phyloP scores from a whole-genome alignment of 2,797 vertebrate genomes.

The Sebastes matsubarae region DNA sequence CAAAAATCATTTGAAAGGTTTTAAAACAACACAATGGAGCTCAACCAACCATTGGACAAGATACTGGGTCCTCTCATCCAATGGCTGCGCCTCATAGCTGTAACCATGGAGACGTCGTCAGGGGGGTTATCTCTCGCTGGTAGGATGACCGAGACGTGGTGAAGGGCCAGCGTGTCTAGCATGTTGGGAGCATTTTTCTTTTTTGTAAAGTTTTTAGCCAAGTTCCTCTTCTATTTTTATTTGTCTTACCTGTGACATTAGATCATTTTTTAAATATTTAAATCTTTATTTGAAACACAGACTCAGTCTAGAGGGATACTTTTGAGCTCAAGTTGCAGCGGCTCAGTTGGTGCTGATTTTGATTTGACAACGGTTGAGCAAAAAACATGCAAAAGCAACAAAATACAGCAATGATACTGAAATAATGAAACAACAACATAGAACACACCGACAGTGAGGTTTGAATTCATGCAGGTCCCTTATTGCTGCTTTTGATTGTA shows the following conservation, averaged over 20 bases:
- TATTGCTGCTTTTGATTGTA: conserved; percentile 87
- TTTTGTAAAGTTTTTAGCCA: neutral
- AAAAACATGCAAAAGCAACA: conserved; percentile 66
- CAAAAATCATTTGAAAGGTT: conserved; percentile 7
- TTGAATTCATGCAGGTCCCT: conserved; percentile 87
- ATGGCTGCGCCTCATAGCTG: conserved; percentile 56
- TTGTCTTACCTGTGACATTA: neutral
- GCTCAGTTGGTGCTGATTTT: conserved; percentile 79
- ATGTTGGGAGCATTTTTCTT: neutral
- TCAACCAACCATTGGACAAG: conserved; percentile 72
- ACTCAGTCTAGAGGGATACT: neutral
- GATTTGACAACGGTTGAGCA: conserved; percentile 82
- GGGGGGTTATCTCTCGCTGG: conserved; percentile 85
- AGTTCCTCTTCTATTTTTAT: neutral
- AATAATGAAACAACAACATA: conserved; percentile 54
- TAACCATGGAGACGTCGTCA: conserved; percentile 68
- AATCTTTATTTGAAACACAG: neutral
- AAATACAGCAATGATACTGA: conserved; percentile 62
- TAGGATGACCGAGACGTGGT: conserved; percentile 37
- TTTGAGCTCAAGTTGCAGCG: neutral
- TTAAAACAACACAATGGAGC: conserved; percentile 36
- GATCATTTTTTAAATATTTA: neutral
- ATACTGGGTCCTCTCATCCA: conserved; percentile 72
- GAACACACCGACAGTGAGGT: conserved; percentile 81
- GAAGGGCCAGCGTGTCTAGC: conserved; percentile 3